Conservation (phyloP, 1,140 invertebrate genomes). For the Zaprionus inermis region DNA sequence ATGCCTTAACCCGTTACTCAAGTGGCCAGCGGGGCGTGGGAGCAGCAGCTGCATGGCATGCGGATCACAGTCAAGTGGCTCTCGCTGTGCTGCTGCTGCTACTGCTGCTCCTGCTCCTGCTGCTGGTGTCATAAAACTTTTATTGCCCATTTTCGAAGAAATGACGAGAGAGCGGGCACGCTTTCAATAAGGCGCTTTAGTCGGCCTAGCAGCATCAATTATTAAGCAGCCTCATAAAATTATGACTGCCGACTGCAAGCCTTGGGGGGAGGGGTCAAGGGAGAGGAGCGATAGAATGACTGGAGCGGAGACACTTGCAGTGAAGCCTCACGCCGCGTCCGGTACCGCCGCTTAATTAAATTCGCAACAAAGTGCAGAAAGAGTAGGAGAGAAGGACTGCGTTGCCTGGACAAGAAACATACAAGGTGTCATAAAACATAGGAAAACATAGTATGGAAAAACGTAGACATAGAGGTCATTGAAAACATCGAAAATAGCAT, state of each 20-base stretch:
- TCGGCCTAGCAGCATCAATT: slow-evolving; percentile 62
- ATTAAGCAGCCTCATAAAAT: slow-evolving; percentile 72
- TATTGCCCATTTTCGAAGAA: slow-evolving; percentile 60
- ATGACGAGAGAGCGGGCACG: not conserved
- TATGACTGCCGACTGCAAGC: slow-evolving; percentile 45
- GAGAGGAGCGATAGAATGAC: not conserved
- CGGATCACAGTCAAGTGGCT: slow-evolving; percentile 7
- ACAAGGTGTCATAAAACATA: not conserved
- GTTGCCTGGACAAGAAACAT: too few relatives aligned
- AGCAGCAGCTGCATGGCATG: not conserved
- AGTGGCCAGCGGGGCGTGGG: not conserved
- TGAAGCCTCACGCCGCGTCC: not conserved
- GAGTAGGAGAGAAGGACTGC: not conserved
- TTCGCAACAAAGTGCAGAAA: not conserved
- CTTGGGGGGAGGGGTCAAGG: not conserved
- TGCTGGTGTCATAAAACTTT: slow-evolving; percentile 66
- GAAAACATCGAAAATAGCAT: not conserved
- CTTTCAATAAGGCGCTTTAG: slow-evolving; percentile 71
- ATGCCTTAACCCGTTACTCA: slow-evolving; percentile 47
- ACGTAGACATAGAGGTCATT: not conserved
- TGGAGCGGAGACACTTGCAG: not conserved
- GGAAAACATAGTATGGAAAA: not conserved
- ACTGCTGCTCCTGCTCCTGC: slow-evolving; percentile 12
- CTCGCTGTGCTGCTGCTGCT: not conserved
- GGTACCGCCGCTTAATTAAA: not conserved